Conservation (phyloP, 2,888 invertebrate species). For the Schrankia costaestrigalis region DNA sequence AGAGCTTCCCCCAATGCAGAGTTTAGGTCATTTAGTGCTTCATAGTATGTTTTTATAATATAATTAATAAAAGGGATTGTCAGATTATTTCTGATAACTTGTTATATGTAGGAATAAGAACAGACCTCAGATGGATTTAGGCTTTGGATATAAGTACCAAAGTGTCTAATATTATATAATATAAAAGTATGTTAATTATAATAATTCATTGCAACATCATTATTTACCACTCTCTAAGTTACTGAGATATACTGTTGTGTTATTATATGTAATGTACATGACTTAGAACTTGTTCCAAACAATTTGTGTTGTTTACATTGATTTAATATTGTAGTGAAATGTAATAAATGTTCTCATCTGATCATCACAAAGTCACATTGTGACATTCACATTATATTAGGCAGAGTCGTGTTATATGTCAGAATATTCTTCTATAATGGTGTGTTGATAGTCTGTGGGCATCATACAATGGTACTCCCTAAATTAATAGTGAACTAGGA, state of each 20-base stretch:
- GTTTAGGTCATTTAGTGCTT: conserved; percentile 40
- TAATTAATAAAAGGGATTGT: conserved; percentile 33
- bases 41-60: conserved; percentile 38
- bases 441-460: conserved; percentile 29
- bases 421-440: too few relatives aligned
- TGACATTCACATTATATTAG: too few relatives aligned
- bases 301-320: conserved; percentile 13
- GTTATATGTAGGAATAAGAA: conserved; percentile 15
- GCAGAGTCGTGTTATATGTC: too few relatives aligned
- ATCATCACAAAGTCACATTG: conserved; percentile 20
- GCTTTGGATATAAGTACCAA: conserved; percentile 6
- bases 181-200: conserved; percentile 18
- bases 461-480: conserved; percentile 34
- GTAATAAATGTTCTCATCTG: conserved; percentile 8
- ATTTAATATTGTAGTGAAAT: conserved; percentile 8
- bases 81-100: conserved; percentile 31
- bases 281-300: conserved; percentile 9
- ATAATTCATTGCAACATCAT: too few relatives aligned
- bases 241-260: conserved; percentile 24
- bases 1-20: conserved; percentile 32
- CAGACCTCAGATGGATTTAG: conserved; percentile 37
- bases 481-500: conserved; percentile 60
- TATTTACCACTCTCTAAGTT: too few relatives aligned
- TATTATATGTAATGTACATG: conserved; percentile 23
- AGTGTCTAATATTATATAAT: conserved; percentile 14